Conservation (phyloP, 2,797 vertebrate genomes). For the Periophthalmus magnuspinnatus region DNA sequence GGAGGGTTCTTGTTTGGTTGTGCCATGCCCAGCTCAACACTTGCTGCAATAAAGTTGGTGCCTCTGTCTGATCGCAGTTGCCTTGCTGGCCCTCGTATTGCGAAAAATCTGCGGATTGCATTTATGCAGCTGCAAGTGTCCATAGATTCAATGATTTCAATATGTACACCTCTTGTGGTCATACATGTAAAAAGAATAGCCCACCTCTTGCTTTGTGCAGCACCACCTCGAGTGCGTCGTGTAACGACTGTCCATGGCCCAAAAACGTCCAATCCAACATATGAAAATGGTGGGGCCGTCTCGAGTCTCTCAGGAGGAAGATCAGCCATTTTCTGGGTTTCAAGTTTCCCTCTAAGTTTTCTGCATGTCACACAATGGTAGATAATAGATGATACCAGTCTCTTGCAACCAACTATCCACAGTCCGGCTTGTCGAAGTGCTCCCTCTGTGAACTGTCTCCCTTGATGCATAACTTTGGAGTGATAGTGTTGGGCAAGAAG, state of each 20-base stretch:
- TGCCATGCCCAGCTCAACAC: too few relatives aligned
- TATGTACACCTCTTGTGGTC: constrained; percentile 20
- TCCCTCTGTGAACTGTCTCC: not conserved
- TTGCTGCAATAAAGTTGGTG: too few relatives aligned
- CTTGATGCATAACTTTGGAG: not conserved
- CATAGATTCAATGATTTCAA: constrained; percentile 12
- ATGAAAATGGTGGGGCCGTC: constrained; percentile 12
- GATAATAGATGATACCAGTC: too few relatives aligned
- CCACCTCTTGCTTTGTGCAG: constrained; percentile 26
- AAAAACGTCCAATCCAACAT: constrained; percentile 27
- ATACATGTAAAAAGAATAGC: constrained; percentile 34
- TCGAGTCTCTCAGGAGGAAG: constrained; percentile 14
- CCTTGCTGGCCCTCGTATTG: constrained; percentile 20
- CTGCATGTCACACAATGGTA: too few relatives aligned
- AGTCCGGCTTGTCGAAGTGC: too few relatives aligned
- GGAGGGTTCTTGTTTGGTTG: too few relatives aligned
- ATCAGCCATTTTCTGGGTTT: not conserved
- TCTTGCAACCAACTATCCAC: too few relatives aligned
- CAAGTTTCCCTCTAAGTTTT: too few relatives aligned
- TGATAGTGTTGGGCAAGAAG: too few relatives aligned
- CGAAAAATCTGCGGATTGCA: constrained; percentile 20
- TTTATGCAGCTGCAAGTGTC: constrained; percentile 31
- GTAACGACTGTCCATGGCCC: constrained; percentile 18
- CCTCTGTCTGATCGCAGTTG: constrained; percentile 7
- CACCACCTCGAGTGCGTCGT: constrained; percentile 2